Percentiles rank a stretch among this genome's conserved stretches.
phyloP scores from a whole-genome alignment of 1,140 invertebrate genomes.

The Drosophila pseudoobscura region DNA sequence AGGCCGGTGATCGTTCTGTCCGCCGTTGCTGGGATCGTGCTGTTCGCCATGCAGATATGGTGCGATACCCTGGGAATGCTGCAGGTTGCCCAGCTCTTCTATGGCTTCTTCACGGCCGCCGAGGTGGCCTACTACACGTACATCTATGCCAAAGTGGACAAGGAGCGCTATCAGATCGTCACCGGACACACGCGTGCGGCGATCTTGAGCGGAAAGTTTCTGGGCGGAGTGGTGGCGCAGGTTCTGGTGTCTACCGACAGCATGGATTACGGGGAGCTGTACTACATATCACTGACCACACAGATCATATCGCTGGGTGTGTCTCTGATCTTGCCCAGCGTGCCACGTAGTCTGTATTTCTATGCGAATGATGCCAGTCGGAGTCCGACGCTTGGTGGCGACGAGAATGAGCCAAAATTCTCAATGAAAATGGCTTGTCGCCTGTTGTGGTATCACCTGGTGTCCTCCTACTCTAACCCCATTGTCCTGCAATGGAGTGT shows the following conservation, averaged over 20 bases:
- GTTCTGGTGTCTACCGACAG: slow-evolving; percentile 86
- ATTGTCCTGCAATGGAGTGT: slow-evolving; percentile 93
- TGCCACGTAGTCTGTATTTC: slow-evolving; percentile 92
- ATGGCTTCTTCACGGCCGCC: slow-evolving; percentile 92
- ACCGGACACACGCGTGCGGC: slow-evolving; percentile 91
- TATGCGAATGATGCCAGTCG: slow-evolving; percentile 39
- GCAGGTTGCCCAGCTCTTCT: slow-evolving; percentile 87
- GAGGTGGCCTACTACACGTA: slow-evolving; percentile 97
- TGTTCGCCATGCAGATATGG: slow-evolving; percentile 81
- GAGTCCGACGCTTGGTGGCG: neutral
- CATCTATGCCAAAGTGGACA: slow-evolving; percentile 94
- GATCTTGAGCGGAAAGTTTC: slow-evolving; percentile 88
- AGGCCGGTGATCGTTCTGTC: slow-evolving; percentile 93
- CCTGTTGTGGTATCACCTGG: slow-evolving; percentile 88
- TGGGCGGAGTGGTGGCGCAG: slow-evolving; percentile 88
- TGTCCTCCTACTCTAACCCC: slow-evolving; percentile 88
- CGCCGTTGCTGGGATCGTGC: slow-evolving; percentile 82
- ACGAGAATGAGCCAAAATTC: slow-evolving; percentile 50
- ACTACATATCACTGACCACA: slow-evolving; percentile 89
- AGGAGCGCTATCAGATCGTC: slow-evolving; percentile 89
- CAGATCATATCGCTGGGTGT: slow-evolving; percentile 89
- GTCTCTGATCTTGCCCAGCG: slow-evolving; percentile 89
- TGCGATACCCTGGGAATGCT: slow-evolving; percentile 80
- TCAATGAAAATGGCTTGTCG: slow-evolving; percentile 73
- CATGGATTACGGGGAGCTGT: slow-evolving; percentile 88